Evolutionary conservation across 2,113 vertebrate species (phyloP).

Genomic region (Ardeotis arabs): DNA sequence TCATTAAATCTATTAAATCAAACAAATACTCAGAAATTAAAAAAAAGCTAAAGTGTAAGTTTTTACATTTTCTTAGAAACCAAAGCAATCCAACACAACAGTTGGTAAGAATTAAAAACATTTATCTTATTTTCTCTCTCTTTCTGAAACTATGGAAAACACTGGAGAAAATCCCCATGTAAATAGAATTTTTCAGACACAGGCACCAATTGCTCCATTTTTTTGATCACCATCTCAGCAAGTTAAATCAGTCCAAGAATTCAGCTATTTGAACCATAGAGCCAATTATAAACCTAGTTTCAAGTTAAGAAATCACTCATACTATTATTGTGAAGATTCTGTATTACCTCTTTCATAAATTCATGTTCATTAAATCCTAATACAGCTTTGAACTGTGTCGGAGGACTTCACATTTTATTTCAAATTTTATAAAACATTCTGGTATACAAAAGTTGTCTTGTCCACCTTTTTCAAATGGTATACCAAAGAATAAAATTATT

Average conservation of each 20-base stretch:
- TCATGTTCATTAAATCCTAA: neutral
- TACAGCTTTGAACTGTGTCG: neutral
- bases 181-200: neutral
- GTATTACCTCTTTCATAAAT: neutral
- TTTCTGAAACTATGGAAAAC: neutral
- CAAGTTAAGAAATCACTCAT: neutral
- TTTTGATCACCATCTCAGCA: neutral
- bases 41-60: neutral
- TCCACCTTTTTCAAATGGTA: neutral
- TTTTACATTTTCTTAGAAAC: neutral
- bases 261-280: neutral
- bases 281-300: neutral
- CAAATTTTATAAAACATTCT: neutral
- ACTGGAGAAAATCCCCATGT: neutral
- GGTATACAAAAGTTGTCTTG: neutral
- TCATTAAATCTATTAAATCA: neutral
- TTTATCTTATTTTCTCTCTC: neutral
- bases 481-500: neutral
- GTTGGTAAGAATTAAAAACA: neutral
- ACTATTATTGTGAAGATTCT: neutral
- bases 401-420: neutral
- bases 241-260: neutral
- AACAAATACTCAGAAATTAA: fast-evolving
- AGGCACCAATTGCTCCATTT: neutral
- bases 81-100: neutral